Conservation (phyloP, 1,140 invertebrate species). For the Liolophura sinensis region DNA sequence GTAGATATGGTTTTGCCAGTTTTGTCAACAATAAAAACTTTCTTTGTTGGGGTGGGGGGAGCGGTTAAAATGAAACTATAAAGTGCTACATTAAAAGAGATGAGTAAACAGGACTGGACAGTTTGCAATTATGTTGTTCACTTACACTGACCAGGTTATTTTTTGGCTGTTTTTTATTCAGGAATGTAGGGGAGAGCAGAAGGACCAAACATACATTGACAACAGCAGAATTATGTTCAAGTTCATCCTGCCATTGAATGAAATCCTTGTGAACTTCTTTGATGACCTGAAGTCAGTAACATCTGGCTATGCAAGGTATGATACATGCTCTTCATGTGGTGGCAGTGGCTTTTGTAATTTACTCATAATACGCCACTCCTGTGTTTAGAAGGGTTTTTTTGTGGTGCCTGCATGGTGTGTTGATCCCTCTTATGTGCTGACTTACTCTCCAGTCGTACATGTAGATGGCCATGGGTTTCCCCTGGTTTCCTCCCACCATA, state of each 20-base stretch:
- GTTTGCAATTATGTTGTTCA: conserved; percentile 28
- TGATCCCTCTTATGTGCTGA: no score
- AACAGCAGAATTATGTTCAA: conserved; percentile 79
- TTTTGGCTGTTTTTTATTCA: conserved; percentile 51
- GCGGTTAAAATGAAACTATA: no score
- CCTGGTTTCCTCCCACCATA: no score
- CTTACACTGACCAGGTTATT: conserved; percentile 54
- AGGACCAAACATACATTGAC: conserved; percentile 78
- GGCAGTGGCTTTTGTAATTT: background rate
- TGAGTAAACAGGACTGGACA: no score
- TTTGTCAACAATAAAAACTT: no score
- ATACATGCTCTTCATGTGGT: background rate
- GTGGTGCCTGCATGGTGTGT: no score
- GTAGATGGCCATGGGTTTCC: no score
- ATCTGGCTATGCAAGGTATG: conserved; percentile 82
- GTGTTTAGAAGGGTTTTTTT: no score
- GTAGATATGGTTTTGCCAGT: no score
- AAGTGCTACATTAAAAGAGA: no score
- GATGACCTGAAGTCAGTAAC: conserved; percentile 86
- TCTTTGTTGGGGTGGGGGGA: no score
- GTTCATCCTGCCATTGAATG: conserved; percentile 84
- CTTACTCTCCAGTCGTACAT: no score
- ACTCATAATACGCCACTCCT: background rate
- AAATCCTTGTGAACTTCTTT: conserved; percentile 95
- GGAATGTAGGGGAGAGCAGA: conserved; percentile 78